Base-by-base conservation (phyloP, 2,113 vertebrate species). In the Eptesicus fuscus region DNA sequence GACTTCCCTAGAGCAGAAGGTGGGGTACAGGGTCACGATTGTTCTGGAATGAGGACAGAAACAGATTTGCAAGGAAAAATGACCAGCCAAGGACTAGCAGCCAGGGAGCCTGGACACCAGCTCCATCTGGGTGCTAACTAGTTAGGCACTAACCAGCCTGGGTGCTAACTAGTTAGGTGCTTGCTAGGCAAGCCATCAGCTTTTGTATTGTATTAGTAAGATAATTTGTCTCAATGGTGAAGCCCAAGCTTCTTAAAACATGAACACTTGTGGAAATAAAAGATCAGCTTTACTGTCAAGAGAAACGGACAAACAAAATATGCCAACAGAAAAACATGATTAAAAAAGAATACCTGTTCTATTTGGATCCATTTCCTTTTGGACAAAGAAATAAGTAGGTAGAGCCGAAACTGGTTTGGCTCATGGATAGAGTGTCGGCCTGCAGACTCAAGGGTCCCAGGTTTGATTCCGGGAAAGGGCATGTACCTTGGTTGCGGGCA, bases 51-150 rank as follows among this genome's bases (percentile, higher is more conserved):
- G 17, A 80, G 23, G 51, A 11, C 16, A 47, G 42, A 59, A 20
- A 16, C 30, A 51, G 37, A 4, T 47, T 37, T 76, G 28, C 2
- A 78, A 73, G 16, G 63, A 18, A 65, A 78, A 35, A 61, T 0
- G 14, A 20, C 6, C 7, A 32, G 40, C 6, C 18, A 25, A 37
- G 42, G 13, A 44, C 9, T 28, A 18, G 47, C 25, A 56, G 9
- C 17, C 30, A 28, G 9, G 14, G 7, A 47, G 3, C 1, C 14
- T 0, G 2, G 65, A 7, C 4, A 7, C 4, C 3, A 2, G 1
- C 18, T 71, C 76, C 28, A 10, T 28, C 23, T 8, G 11, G 13
- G 7, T 79, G 51, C 40, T 17, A 35, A 37, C 22, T 3, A 61
- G 4, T 16, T 56, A 4, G 4, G 22, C 30, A 22, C 37, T 42